A percentile compares a stretch with the other conserved stretches of the same genome.
phyloP scores from a whole-genome alignment of 1,140 invertebrate species.

The Heliothis subflexa region DNA sequence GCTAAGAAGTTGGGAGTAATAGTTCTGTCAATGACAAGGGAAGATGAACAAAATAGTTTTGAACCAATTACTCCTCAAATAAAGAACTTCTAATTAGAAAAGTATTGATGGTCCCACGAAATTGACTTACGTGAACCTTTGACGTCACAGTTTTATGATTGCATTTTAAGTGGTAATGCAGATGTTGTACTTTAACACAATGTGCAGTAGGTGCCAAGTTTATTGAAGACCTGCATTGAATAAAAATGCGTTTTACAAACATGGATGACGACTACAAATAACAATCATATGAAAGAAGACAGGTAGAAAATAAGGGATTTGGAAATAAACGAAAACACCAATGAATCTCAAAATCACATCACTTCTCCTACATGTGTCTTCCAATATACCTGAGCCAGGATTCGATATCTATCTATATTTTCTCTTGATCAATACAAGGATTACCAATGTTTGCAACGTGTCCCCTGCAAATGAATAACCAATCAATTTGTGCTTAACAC shows the following conservation, averaged over 20 bases:
- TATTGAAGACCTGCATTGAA: slow-evolving; percentile 1
- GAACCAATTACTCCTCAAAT: too few species aligned
- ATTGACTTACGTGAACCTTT: neutral
- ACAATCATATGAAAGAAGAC: neutral
- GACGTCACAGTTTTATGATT: slow-evolving; percentile 2
- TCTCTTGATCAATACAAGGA: neutral
- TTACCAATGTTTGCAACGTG: slow-evolving; percentile 9
- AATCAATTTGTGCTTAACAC: slow-evolving; percentile 23
- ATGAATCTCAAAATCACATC: too few species aligned
- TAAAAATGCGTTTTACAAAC: slow-evolving; percentile 1
- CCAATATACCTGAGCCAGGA: too few species aligned
- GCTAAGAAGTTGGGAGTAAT: neutral
- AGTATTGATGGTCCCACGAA: slow-evolving; percentile 1
- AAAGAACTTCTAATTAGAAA: neutral
- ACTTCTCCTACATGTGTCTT: too few species aligned
- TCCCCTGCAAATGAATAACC: slow-evolving; percentile 1
- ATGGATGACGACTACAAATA: neutral
- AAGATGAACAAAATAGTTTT: neutral
- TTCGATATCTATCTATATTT: too few species aligned
- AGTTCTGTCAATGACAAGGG: neutral
- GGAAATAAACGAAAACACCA: too few species aligned
- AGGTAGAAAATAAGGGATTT: neutral
- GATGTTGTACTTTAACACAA: slow-evolving; percentile 25
- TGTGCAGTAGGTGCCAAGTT: slow-evolving; percentile 23
- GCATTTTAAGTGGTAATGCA: slow-evolving; percentile 1